Conservation (phyloP, 2,797 vertebrate genomes). For the Fundulus diaphanus region DNA sequence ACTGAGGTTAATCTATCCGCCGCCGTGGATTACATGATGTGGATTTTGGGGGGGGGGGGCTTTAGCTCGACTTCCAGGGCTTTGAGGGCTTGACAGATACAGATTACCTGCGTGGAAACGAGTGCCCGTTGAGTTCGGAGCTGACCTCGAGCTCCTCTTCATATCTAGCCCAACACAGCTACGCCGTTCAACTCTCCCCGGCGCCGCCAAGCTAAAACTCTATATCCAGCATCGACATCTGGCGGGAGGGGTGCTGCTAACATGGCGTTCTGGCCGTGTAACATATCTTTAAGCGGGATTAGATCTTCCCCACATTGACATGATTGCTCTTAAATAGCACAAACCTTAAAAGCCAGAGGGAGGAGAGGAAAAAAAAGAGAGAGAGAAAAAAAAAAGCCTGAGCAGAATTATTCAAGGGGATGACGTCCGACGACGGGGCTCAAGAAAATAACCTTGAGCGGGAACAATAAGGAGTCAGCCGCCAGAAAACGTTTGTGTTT, state of each 20-base stretch:
- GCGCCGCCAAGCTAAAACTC: conserved; percentile 56
- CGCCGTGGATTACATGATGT: conserved; percentile 68
- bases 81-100: conserved; percentile 50
- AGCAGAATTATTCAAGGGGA: conserved; percentile 77
- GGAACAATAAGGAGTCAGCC: conserved; percentile 79
- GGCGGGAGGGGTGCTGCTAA: conserved; percentile 47
- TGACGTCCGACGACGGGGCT: conserved; percentile 72
- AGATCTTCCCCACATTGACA: conserved; percentile 75
- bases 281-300: conserved; percentile 78
- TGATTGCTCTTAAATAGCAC: conserved; percentile 81
- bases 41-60: conserved; percentile 49
- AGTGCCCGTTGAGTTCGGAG: conserved; percentile 39
- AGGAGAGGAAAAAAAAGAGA: conserved; percentile 33
- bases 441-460: conserved; percentile 81
- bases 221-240: conserved; percentile 70
- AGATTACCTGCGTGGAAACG: conserved; percentile 61
- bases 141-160: conserved; percentile 59
- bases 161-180: conserved; percentile 48
- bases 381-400: conserved; percentile 51
- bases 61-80: conserved; percentile 41
- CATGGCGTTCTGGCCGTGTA: conserved; percentile 71
- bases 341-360: conserved; percentile 76
- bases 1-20: conserved; percentile 76
- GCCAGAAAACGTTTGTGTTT: conserved; percentile 78
- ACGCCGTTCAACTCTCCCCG: conserved; percentile 68